These are phyloP conservation scores for Xiphorhynchus erythropygius DNA, from an alignment of 2,797 vertebrate genomes.

Conservation along the genomic window DNA sequence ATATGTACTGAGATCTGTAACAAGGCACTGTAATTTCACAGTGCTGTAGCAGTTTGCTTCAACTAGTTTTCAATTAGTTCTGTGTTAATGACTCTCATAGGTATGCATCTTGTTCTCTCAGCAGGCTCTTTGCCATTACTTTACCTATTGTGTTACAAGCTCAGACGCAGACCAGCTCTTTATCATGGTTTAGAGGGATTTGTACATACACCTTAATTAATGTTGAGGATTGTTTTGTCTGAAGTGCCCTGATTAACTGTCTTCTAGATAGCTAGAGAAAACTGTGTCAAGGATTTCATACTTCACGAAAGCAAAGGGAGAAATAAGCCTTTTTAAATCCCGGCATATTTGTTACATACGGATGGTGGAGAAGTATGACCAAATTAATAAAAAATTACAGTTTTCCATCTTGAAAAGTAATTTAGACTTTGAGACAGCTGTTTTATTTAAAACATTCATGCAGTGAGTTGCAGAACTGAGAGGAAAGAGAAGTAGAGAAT, in stretches of 20 bases:
- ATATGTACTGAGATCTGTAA: background rate
- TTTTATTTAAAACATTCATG: background rate
- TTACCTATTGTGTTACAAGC: background rate
- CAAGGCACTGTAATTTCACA: background rate
- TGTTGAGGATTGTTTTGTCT: background rate
- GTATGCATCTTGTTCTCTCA: background rate
- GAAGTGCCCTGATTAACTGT: background rate
- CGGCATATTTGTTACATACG: background rate
- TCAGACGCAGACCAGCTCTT: background rate
- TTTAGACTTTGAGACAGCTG: background rate
- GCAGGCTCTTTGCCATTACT: background rate
- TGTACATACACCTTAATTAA: background rate
- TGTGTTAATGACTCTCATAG: background rate
- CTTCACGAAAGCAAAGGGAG: background rate
- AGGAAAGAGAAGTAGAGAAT: background rate
- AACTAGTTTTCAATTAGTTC: background rate
- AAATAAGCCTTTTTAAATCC: background rate
- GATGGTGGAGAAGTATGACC: background rate
- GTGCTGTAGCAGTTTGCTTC: background rate
- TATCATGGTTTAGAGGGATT: background rate
- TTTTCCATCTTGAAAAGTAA: constrained; percentile 15
- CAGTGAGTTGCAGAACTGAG: background rate
- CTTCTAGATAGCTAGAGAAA: background rate
- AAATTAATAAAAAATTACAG: background rate
- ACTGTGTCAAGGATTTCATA: background rate